These are phyloP conservation scores for Coracias cyanogaster DNA, from an alignment of 2,797 vertebrate genomes.

Conservation along the genomic window DNA sequence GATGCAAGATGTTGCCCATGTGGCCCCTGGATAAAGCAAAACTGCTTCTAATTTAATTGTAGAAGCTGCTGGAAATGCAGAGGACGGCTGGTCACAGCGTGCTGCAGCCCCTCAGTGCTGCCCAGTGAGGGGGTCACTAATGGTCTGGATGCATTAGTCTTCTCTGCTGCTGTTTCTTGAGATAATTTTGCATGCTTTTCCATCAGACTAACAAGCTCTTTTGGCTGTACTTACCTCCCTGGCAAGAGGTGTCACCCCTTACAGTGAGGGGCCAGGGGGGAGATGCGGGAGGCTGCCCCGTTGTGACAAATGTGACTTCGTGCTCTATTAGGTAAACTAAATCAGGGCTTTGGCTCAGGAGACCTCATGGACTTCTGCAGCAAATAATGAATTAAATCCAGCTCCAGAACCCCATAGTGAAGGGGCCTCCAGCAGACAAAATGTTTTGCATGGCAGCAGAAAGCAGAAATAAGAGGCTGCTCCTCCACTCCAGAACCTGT, in stretches of 20 bases:
- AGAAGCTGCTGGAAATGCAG: slow-evolving; percentile 39
- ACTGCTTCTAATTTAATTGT: slow-evolving; percentile 45
- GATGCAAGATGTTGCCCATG: background rate
- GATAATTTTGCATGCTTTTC: background rate
- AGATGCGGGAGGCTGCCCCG: background rate
- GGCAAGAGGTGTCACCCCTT: background rate
- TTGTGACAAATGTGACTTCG: background rate
- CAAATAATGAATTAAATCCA: background rate
- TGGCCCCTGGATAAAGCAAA: slow-evolving; percentile 45
- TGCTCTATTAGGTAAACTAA: background rate
- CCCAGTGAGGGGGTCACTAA: background rate
- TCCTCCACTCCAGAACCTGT: background rate
- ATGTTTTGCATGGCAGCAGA: background rate
- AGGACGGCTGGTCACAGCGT: background rate
- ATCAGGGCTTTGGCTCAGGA: background rate
- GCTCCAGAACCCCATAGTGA: background rate
- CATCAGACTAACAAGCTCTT: background rate
- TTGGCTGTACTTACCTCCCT: background rate
- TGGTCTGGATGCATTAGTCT: background rate
- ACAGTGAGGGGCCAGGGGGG: background rate
- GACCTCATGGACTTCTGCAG: background rate
- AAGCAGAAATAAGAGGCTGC: background rate
- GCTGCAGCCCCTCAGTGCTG: background rate
- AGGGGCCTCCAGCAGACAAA: background rate
- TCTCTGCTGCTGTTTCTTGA: background rate